A percentile compares a stretch with the other conserved stretches of the same genome.
Evolutionary conservation across 2,797 vertebrate genomes (phyloP).

Genomic region (Hydrocynus forskahlii): DNA sequence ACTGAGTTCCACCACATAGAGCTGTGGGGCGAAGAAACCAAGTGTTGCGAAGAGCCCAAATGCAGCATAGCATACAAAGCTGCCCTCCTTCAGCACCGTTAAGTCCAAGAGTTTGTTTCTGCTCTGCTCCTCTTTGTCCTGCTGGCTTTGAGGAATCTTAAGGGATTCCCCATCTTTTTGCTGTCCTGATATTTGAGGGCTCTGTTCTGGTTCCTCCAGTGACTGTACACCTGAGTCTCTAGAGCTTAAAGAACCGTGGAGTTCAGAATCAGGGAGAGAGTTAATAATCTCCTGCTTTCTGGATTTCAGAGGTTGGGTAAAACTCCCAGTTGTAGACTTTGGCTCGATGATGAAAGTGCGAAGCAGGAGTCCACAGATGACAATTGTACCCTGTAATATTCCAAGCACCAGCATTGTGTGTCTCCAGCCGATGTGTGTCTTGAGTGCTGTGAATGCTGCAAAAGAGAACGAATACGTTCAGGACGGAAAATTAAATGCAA

Average conservation of each 20-base stretch:
- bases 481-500: not conserved
- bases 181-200: slow-evolving; percentile 23
- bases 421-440: slow-evolving; percentile 88
- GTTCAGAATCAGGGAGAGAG: slow-evolving; percentile 27
- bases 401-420: slow-evolving; percentile 86
- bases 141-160: slow-evolving; percentile 19
- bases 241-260: slow-evolving; percentile 78
- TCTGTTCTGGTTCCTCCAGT: slow-evolving; percentile 56
- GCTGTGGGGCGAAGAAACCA: slow-evolving; percentile 92
- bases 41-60: slow-evolving; percentile 95
- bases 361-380: slow-evolving; percentile 86
- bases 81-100: slow-evolving; percentile 85
- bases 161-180: slow-evolving; percentile 22
- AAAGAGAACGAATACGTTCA: slow-evolving; percentile 14
- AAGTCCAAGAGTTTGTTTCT: slow-evolving; percentile 84
- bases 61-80: slow-evolving; percentile 92
- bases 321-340: slow-evolving; percentile 2
- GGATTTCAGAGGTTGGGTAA: slow-evolving; percentile 33
- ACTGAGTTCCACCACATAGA: slow-evolving; percentile 93
- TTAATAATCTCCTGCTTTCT: slow-evolving; percentile 27
- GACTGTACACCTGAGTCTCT: slow-evolving; percentile 90
- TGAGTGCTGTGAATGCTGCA: slow-evolving; percentile 88
- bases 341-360: slow-evolving; percentile 84
- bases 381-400: slow-evolving; percentile 83
- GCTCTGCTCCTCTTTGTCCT: slow-evolving; percentile 15